Conservation (phyloP, 2,113 vertebrate genomes). For the Tricholaema leucomelas region DNA sequence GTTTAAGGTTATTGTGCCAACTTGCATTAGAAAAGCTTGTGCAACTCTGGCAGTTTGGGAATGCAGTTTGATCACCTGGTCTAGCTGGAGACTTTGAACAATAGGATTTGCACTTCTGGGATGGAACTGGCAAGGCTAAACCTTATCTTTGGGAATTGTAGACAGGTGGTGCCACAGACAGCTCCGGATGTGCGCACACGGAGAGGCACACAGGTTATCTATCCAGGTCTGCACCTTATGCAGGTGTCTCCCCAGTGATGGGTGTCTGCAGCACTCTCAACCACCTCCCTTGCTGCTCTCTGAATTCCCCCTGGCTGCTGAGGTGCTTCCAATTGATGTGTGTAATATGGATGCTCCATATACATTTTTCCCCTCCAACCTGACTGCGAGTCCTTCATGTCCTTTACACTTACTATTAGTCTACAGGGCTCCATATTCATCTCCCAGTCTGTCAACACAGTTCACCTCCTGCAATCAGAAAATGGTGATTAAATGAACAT, state of each 20-base stretch:
- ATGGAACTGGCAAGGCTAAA: background rate
- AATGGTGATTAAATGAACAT: constrained; percentile 68
- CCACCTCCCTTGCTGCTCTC: constrained; percentile 5
- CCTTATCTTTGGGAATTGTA: background rate
- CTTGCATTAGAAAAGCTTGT: background rate
- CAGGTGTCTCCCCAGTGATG: background rate
- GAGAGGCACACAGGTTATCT: background rate
- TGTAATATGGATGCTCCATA: constrained; percentile 36
- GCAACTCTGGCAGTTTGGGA: background rate
- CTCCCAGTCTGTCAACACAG: constrained; percentile 57
- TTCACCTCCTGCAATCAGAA: constrained; percentile 62
- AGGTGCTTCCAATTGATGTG: constrained; percentile 38
- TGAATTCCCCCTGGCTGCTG: constrained; percentile 13
- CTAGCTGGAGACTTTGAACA: background rate
- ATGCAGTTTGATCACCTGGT: background rate
- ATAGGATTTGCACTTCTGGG: constrained; percentile 12
- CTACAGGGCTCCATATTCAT: constrained; percentile 35
- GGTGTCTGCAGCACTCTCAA: background rate
- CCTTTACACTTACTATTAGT: constrained; percentile 38
- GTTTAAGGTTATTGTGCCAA: constrained; percentile 5
- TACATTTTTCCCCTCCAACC: constrained; percentile 50
- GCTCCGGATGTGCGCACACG: background rate
- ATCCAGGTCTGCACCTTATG: background rate
- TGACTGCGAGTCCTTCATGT: constrained; percentile 41
- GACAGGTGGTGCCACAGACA: background rate